Percentiles rank a stretch among this genome's conserved stretches.
Conservation (phyloP, 35 echinoderm and acorn worm species). For the Acanthaster planci region DNA sequence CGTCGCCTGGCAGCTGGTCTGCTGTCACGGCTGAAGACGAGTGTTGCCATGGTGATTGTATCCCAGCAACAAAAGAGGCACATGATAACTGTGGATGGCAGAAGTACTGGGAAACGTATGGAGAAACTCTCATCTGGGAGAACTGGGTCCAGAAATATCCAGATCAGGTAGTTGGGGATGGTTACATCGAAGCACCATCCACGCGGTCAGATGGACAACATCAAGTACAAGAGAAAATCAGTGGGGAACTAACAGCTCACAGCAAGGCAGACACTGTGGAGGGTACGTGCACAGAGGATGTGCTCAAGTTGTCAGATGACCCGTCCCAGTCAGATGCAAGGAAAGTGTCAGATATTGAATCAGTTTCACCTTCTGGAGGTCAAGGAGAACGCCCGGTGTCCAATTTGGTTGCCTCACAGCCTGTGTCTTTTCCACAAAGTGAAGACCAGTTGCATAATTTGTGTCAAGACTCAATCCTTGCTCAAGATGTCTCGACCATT, state of each 20-base stretch:
- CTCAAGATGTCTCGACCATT: too few relatives aligned
- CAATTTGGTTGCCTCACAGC: too few relatives aligned
- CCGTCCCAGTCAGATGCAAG: neutral
- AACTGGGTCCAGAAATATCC: constrained; percentile 58
- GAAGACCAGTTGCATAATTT: too few relatives aligned
- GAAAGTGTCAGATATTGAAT: neutral
- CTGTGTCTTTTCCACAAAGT: too few relatives aligned
- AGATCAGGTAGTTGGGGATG: constrained; percentile 5
- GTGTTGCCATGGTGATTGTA: neutral
- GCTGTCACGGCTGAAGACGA: neutral
- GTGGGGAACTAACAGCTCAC: neutral
- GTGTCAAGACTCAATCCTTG: too few relatives aligned
- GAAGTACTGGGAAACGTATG: constrained; percentile 50
- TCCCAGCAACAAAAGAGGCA: neutral
- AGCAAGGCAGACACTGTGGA: too few relatives aligned
- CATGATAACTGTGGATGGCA: constrained; percentile 25
- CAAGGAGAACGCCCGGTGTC: too few relatives aligned
- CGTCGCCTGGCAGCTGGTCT: neutral
- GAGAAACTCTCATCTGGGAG: constrained; percentile 49
- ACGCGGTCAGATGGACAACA: neutral
- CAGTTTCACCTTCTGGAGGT: too few relatives aligned
- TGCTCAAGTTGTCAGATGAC: neutral
- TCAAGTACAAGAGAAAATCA: neutral
- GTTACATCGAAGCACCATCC: neutral
- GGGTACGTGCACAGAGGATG: neutral